Evolutionary conservation across 2,113 vertebrate species (phyloP).

Genomic region (Eurystomus gularis): DNA sequence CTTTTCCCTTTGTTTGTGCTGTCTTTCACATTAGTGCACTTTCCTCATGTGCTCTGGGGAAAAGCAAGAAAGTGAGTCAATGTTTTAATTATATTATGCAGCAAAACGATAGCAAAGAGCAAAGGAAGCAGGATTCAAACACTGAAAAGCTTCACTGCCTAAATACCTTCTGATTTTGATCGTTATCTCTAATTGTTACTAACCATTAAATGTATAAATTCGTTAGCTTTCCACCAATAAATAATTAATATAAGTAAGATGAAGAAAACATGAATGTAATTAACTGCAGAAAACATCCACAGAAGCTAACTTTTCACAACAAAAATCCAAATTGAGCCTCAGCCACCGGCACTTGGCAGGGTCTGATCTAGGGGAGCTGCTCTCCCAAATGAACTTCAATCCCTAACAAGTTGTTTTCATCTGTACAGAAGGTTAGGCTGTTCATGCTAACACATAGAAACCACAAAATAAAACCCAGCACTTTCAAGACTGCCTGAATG

Average conservation of each 20-base stretch:
- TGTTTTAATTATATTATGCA: background rate
- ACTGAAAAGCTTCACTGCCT: background rate
- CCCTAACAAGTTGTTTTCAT: background rate
- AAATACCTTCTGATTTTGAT: background rate
- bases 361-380: background rate
- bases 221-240: background rate
- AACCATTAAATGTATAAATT: background rate
- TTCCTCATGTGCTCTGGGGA: background rate
- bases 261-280: background rate
- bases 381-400: background rate
- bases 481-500: background rate
- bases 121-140: background rate
- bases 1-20: background rate
- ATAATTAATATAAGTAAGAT: background rate
- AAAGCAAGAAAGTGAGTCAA: background rate
- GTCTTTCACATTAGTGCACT: background rate
- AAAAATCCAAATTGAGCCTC: background rate
- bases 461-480: background rate
- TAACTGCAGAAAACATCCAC: background rate
- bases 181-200: background rate
- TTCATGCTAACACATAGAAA: background rate
- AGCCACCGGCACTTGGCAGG: rapidly evolving
- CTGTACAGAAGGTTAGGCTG: background rate
- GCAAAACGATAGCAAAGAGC: background rate
- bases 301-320: background rate